Conservation (phyloP, 2,797 vertebrate genomes). For the Scolopax rusticola region DNA sequence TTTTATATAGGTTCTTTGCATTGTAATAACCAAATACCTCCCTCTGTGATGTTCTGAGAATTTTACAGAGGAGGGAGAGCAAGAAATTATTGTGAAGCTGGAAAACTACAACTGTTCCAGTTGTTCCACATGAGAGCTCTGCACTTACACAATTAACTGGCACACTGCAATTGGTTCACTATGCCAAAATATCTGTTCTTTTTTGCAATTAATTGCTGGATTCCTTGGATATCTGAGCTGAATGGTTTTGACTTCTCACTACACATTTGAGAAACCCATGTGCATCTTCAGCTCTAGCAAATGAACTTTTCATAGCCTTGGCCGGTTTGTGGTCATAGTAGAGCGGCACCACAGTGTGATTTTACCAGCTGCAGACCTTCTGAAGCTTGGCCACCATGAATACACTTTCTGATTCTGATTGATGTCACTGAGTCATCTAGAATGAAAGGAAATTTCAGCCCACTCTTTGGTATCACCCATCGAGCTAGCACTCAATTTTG, state of each 20-base stretch:
- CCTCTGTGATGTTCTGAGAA: neutral
- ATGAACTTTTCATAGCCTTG: neutral
- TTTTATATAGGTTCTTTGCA: neutral
- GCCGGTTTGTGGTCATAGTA: neutral
- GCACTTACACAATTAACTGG: accelerated
- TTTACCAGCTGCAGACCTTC: neutral
- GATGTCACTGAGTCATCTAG: neutral
- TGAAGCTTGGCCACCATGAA: neutral
- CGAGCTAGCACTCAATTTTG: neutral
- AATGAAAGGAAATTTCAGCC: neutral
- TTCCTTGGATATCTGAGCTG: neutral
- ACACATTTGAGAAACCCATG: neutral
- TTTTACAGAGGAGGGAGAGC: neutral
- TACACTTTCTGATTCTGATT: neutral
- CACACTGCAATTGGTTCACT: accelerated
- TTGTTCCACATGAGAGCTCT: accelerated
- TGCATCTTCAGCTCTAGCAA: neutral
- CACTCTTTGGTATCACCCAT: neutral
- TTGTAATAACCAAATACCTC: neutral
- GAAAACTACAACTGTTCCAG: neutral
- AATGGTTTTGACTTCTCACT: neutral
- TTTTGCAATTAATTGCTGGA: neutral
- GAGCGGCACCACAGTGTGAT: neutral
- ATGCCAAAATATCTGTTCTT: neutral
- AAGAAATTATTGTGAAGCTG: neutral